phyloP scores from a whole-genome alignment of 2,888 invertebrate genomes.

The Catonia carolina region DNA sequence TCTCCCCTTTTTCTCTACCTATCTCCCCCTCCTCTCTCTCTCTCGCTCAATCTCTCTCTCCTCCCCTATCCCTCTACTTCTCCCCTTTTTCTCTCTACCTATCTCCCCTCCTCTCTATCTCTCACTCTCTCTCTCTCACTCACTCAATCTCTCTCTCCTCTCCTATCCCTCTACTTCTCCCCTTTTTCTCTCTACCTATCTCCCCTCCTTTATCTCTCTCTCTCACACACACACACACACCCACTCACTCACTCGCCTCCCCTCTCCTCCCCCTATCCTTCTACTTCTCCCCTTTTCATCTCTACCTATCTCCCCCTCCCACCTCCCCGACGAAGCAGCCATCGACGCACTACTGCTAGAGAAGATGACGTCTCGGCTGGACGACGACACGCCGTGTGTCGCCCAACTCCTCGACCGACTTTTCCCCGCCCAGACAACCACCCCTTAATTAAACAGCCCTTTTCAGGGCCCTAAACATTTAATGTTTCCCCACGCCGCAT shows the following conservation, averaged over 20 bases:
- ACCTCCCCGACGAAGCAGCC: not conserved
- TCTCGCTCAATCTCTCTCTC: not conserved
- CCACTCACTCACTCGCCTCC: not conserved
- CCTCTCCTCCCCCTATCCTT: not conserved
- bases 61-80: not conserved
- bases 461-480: too few relatives aligned
- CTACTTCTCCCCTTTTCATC: not conserved
- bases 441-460: too few relatives aligned
- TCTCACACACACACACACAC: not conserved
- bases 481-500: too few relatives aligned
- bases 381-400: too few relatives aligned
- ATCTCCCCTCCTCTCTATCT: not conserved
- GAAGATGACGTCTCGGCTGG: too few relatives aligned
- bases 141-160: constrained; percentile 4
- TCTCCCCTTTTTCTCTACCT: too few relatives aligned
- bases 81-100: not conserved
- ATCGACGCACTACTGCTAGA: too few relatives aligned
- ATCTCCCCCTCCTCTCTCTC: not conserved
- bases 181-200: not conserved
- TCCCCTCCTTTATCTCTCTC: not conserved
- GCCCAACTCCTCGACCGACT: too few relatives aligned
- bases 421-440: too few relatives aligned
- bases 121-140: not conserved
- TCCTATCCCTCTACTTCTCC: constrained; percentile 3
- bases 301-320: not conserved